These are phyloP conservation scores for Pachypeltis micranthus DNA, from an alignment of 1,140 invertebrate species.

Conservation along the genomic window DNA sequence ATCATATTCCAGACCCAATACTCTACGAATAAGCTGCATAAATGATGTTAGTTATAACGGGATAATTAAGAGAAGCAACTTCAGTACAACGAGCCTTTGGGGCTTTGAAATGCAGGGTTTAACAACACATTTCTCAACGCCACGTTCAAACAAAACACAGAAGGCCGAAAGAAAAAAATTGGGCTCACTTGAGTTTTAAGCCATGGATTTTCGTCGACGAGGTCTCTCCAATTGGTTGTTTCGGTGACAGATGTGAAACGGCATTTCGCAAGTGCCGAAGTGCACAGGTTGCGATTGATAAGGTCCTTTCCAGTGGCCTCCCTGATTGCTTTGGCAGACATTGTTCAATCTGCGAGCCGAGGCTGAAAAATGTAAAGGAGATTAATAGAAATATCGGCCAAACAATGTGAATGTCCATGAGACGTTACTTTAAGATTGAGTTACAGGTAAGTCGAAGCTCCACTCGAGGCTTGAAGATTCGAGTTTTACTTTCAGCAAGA, in stretches of 20 bases:
- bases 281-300: constrained; percentile 70
- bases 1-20: too few relatives aligned
- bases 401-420: not conserved
- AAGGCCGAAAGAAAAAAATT: not conserved
- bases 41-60: not conserved
- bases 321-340: constrained; percentile 97
- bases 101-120: not conserved
- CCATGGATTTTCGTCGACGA: constrained; percentile 74
- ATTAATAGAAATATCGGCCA: not conserved
- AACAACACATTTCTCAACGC: too few relatives aligned
- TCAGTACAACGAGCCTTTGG: too few relatives aligned
- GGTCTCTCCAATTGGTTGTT: constrained; percentile 64
- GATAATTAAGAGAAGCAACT: too few relatives aligned
- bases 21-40: too few relatives aligned
- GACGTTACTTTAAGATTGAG: too few relatives aligned
- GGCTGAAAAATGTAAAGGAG: too few relatives aligned
- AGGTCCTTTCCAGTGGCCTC: constrained; percentile 93
- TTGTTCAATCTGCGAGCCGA: constrained; percentile 37
- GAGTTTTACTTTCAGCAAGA: too few relatives aligned
- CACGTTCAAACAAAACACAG: constrained; percentile 29
- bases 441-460: too few relatives aligned
- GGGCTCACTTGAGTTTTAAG: constrained; percentile 55
- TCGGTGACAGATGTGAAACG: constrained; percentile 70
- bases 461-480: too few relatives aligned
- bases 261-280: constrained; percentile 55